Evolutionary conservation across 2,888 invertebrate species (phyloP).

Genomic region (Gnatocerus cornutus): DNA sequence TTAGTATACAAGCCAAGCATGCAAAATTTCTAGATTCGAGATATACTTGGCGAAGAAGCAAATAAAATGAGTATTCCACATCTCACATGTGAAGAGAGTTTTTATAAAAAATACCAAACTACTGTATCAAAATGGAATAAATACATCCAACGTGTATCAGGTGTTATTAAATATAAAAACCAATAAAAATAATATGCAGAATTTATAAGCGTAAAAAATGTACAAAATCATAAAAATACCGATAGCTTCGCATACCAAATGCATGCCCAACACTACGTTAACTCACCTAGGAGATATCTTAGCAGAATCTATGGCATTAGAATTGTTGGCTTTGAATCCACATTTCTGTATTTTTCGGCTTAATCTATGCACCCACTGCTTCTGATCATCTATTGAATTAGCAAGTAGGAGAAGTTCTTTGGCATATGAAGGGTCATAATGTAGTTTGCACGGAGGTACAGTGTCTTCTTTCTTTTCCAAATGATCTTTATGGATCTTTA

Average conservation of each 20-base stretch:
- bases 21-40: conserved; percentile 39
- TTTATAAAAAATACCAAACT: conserved; percentile 24
- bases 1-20: conserved; percentile 49
- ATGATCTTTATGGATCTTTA: conserved; percentile 98
- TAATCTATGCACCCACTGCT: conserved; percentile 93
- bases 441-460: conserved; percentile 96
- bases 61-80: conserved; percentile 47
- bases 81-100: conserved; percentile 28
- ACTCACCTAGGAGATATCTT: conserved; percentile 85
- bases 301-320: conserved; percentile 76
- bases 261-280: conserved; percentile 50
- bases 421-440: conserved; percentile 94
- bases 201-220: conserved; percentile 40
- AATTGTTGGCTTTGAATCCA: conserved; percentile 90
- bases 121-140: conserved; percentile 33
- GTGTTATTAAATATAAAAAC: conserved; percentile 22
- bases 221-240: conserved; percentile 32
- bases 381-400: conserved; percentile 88
- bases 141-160: background rate
- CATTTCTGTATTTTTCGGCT: conserved; percentile 94
- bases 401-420: conserved; percentile 95
- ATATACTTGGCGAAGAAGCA: conserved; percentile 16
- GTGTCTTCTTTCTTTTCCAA: conserved; percentile 88
- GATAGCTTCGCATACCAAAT: conserved; percentile 34
- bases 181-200: conserved; percentile 43